These are phyloP conservation scores for Antennarius maculatus DNA, from an alignment of 2,797 vertebrate genomes.

Conservation along the genomic window DNA sequence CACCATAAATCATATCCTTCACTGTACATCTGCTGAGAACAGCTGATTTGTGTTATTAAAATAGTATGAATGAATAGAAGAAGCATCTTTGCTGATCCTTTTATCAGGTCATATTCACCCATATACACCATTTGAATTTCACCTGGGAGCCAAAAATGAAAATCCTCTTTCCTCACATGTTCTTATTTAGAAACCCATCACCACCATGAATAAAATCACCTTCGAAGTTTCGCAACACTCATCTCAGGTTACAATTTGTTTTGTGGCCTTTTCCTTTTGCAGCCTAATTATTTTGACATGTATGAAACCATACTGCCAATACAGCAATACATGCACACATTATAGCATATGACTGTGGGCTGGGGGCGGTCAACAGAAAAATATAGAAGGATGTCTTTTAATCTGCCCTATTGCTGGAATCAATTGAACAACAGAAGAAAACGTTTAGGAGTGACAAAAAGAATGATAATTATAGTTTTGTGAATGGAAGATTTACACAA, in stretches of 20 bases:
- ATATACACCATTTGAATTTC: neutral
- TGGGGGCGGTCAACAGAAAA: conserved; percentile 6
- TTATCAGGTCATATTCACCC: neutral
- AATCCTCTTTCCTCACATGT: conserved; percentile 29
- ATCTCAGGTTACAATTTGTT: conserved; percentile 57
- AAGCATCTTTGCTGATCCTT: neutral
- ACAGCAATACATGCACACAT: conserved; percentile 4
- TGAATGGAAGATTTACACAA: neutral
- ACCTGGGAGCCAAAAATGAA: neutral
- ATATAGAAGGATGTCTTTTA: conserved; percentile 7
- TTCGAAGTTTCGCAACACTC: conserved; percentile 41
- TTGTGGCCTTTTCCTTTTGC: conserved; percentile 46
- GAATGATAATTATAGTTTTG: neutral
- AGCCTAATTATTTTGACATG: conserved; percentile 62
- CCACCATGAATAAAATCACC: conserved; percentile 59
- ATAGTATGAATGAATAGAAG: neutral
- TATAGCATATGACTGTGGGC: neutral
- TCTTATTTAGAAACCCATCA: conserved; percentile 56
- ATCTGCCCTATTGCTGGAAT: conserved; percentile 2
- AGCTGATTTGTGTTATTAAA: neutral
- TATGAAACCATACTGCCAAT: conserved; percentile 41
- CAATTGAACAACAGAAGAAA: neutral
- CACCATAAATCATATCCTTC: neutral
- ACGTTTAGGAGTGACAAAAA: conserved; percentile 9
- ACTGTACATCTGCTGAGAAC: neutral